phyloP scores from a whole-genome alignment of 1,140 invertebrate species.

The Ylistrum balloti region DNA sequence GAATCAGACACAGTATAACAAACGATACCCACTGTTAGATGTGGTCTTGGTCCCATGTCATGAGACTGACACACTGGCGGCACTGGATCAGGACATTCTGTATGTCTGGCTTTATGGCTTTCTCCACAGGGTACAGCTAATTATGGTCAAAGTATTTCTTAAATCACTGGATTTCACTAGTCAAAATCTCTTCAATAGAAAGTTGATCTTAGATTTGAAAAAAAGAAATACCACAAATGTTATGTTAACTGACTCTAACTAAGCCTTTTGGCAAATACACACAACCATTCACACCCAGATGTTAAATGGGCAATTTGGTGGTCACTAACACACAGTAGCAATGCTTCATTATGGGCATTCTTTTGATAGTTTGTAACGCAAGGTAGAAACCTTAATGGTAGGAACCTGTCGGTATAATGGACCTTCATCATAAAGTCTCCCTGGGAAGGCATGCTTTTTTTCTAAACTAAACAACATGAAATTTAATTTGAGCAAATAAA shows the following conservation, averaged over 20 bases:
- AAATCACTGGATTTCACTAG: constrained; percentile 1
- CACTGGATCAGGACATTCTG: constrained; percentile 2
- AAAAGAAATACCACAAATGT: constrained; percentile 1
- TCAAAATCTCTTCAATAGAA: not conserved
- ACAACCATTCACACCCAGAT: constrained; percentile 4
- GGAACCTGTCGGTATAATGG: not conserved
- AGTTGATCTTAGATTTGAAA: constrained; percentile 3
- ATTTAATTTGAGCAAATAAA: not conserved
- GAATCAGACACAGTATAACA: not conserved
- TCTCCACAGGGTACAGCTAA: constrained; percentile 31
- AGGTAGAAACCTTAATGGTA: not conserved
- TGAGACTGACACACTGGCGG: not conserved
- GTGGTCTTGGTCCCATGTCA: not conserved
- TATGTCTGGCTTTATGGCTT: not conserved
- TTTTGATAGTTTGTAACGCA: not conserved
- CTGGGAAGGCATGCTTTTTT: not conserved
- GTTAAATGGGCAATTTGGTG: constrained; percentile 30
- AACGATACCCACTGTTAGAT: not conserved
- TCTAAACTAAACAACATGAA: not conserved
- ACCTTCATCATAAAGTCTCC: not conserved
- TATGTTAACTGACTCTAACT: constrained; percentile 35
- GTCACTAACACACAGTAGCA: not conserved
- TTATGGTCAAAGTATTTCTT: constrained; percentile 1
- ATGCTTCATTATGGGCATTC: not conserved
- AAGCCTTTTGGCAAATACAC: constrained; percentile 37